phyloP scores from a whole-genome alignment of 1,140 invertebrate genomes.

The Contarinia nasturtii region DNA sequence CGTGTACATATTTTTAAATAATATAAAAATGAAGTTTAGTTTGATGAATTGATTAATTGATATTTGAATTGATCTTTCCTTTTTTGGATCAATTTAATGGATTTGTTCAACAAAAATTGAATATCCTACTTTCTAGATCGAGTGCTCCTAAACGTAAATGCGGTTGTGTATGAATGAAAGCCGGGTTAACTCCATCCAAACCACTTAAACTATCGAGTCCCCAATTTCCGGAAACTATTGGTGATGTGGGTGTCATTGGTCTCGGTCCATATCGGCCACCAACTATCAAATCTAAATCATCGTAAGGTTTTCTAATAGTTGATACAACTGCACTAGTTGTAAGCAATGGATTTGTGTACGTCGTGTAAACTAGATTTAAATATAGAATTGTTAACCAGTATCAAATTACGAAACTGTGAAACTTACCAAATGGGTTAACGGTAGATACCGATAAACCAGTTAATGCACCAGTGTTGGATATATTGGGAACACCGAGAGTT shows the following conservation, averaged over 20 bases:
- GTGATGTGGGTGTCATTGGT: conserved; percentile 39
- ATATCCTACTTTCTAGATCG: conserved; percentile 31
- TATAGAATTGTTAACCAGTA: too few species aligned
- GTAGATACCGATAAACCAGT: conserved; percentile 1
- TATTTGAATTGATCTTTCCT: not conserved
- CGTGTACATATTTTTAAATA: too few species aligned
- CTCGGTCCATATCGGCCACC: conserved; percentile 32
- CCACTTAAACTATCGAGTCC: conserved; percentile 41
- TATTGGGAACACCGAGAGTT: conserved; percentile 3
- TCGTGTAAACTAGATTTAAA: conserved; percentile 23
- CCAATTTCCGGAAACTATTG: conserved; percentile 30
- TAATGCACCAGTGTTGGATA: conserved; percentile 8
- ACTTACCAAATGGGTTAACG: too few species aligned
- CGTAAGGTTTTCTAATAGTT: conserved; percentile 43
- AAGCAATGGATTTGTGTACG: conserved; percentile 37
- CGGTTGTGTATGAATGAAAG: conserved; percentile 27
- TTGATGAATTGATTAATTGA: too few species aligned
- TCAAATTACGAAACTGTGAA: too few species aligned
- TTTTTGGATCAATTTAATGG: not conserved
- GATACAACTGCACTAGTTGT: conserved; percentile 20
- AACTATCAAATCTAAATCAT: conserved; percentile 42
- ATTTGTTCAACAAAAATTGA: not conserved
- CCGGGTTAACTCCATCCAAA: conserved; percentile 31
- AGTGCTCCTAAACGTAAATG: conserved; percentile 31
- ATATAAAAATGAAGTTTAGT: too few species aligned